Conservation (phyloP, 2,888 invertebrate species). For the Hypercompe scribonia region DNA sequence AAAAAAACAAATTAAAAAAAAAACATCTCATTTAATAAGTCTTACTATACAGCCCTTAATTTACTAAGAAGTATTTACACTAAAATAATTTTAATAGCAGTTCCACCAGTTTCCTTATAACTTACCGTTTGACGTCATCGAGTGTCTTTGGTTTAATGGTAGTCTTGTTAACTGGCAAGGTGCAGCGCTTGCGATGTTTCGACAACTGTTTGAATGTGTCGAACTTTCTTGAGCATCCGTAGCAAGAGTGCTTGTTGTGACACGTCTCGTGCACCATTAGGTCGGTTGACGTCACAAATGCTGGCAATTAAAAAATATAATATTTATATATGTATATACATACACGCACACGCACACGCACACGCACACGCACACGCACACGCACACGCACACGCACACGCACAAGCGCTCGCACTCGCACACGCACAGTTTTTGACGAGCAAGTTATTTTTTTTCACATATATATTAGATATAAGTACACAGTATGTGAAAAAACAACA, state of each 20-base stretch:
- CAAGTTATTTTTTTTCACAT: too few species aligned
- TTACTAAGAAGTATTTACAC: background rate
- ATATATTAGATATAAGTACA: too few species aligned
- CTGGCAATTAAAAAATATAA: conserved; percentile 48
- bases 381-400: too few species aligned
- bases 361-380: too few species aligned
- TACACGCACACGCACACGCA: too few species aligned
- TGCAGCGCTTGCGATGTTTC: conserved; percentile 66
- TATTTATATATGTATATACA: too few species aligned
- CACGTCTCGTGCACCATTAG: conserved; percentile 79
- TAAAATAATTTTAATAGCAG: background rate
- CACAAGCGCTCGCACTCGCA: too few species aligned
- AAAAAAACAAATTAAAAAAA: background rate
- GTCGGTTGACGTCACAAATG: conserved; percentile 74
- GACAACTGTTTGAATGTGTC: conserved; percentile 66
- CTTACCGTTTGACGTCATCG: conserved; percentile 69
- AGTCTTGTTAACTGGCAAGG: conserved; percentile 49
- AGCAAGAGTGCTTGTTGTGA: conserved; percentile 74
- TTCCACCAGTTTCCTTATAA: background rate
- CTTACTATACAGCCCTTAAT: background rate
- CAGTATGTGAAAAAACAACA: too few species aligned
- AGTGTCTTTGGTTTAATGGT: conserved; percentile 63
- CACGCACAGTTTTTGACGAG: too few species aligned
- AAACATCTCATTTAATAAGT: background rate
- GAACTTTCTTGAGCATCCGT: conserved; percentile 71